These are phyloP conservation scores for Parnassius smintheus DNA, from an alignment of 2,888 invertebrate genomes.

Conservation along the genomic window DNA sequence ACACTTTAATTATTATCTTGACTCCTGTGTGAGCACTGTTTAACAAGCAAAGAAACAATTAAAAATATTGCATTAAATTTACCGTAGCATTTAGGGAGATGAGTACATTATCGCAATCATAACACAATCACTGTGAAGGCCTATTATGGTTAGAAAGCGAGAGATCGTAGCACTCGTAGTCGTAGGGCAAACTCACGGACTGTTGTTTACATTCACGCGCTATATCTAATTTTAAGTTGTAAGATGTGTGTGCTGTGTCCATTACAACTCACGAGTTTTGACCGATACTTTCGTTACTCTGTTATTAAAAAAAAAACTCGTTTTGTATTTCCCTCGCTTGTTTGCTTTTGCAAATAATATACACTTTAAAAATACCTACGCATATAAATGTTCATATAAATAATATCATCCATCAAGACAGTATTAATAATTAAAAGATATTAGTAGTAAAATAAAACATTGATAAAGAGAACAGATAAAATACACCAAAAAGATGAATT, in stretches of 20 bases:
- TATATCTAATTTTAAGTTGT: slow-evolving; percentile 62
- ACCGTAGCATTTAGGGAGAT: slow-evolving; percentile 53
- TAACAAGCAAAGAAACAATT: slow-evolving; percentile 33
- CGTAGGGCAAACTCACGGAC: slow-evolving; percentile 35
- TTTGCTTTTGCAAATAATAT: no score
- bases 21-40: not conserved
- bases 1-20: no score
- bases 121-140: slow-evolving; percentile 74
- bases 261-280: slow-evolving; percentile 55
- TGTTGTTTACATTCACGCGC: slow-evolving; percentile 69
- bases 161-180: slow-evolving; percentile 38
- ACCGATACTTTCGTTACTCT: slow-evolving; percentile 41
- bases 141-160: slow-evolving; percentile 48
- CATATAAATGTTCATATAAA: no score
- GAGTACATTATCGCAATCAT: slow-evolving; percentile 72
- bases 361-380: no score
- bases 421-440: no score
- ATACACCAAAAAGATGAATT: no score
- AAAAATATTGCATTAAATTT: slow-evolving; percentile 32
- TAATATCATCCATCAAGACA: no score
- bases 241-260: slow-evolving; percentile 54
- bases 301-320: not conserved
- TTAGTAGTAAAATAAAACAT: no score
- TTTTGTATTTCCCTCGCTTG: not conserved
- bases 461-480: no score